A percentile compares a stretch with the other conserved stretches of the same genome.
These are phyloP conservation scores for Pseudopipra pipra DNA, from an alignment of 2,113 vertebrate genomes.

Conservation along the genomic window DNA sequence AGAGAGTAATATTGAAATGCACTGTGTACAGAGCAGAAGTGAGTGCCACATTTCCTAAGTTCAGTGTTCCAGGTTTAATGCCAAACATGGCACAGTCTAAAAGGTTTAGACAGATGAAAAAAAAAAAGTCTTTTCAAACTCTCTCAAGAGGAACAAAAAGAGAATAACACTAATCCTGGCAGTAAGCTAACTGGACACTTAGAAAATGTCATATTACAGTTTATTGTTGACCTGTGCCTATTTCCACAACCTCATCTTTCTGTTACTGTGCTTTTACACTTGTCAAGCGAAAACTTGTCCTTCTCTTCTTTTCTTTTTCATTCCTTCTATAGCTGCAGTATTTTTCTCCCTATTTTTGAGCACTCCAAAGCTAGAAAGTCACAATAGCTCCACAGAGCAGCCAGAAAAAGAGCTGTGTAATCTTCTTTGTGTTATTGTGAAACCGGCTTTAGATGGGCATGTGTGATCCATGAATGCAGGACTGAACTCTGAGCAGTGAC, in stretches of 20 bases:
- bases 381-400: not conserved
- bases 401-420: not conserved
- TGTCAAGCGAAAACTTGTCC: not conserved
- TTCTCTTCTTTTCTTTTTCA: not conserved
- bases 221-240: not conserved
- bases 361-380: not conserved
- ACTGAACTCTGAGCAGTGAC: not conserved
- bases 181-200: constrained; percentile 34
- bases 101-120: constrained; percentile 33
- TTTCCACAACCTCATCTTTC: not conserved
- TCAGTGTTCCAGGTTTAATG: constrained; percentile 42
- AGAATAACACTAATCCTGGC: not conserved
- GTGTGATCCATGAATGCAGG: not conserved
- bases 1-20: constrained; percentile 59
- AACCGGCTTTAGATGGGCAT: not conserved
- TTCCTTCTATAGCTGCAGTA: not conserved
- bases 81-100: constrained; percentile 37
- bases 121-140: not conserved
- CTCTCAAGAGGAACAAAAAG: constrained; percentile 26
- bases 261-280: not conserved
- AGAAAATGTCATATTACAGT: not conserved
- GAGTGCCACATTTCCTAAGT: constrained; percentile 41
- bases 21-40: constrained; percentile 55
- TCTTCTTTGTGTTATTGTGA: not conserved
- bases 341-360: not conserved